These are phyloP conservation scores for Hanleya hanleyi DNA, from an alignment of 2,888 invertebrate genomes.

Conservation along the genomic window DNA sequence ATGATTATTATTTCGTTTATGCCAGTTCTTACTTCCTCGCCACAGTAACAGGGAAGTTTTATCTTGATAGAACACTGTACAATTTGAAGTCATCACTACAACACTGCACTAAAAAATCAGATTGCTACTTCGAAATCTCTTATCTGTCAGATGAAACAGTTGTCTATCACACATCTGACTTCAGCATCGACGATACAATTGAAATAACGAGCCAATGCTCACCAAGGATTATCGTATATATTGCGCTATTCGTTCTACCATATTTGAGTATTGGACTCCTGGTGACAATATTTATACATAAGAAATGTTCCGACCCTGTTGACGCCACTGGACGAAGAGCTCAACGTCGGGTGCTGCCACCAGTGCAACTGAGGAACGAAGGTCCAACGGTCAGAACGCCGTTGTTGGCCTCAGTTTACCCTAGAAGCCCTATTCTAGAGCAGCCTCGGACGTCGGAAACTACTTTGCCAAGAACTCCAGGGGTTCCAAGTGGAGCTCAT, in stretches of 20 bases:
- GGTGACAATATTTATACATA: background rate
- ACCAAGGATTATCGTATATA: background rate
- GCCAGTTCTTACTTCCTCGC: background rate
- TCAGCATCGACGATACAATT: background rate
- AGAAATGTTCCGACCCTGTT: background rate
- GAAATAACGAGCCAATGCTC: background rate
- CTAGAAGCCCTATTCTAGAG: background rate
- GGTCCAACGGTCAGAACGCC: background rate
- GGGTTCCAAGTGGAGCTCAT: no score
- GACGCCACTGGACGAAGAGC: background rate
- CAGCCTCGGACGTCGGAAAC: background rate
- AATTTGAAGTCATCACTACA: background rate
- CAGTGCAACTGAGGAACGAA: background rate
- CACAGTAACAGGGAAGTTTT: background rate
- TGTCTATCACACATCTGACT: background rate
- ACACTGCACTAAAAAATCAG: background rate
- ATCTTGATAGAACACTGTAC: background rate
- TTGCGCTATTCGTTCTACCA: background rate
- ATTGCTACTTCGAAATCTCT: background rate
- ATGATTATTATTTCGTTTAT: background rate
- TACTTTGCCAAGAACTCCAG: no score
- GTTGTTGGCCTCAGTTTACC: background rate
- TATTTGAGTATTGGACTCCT: background rate
- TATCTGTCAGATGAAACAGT: background rate
- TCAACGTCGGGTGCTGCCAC: background rate